phyloP scores from a whole-genome alignment of 2,888 invertebrate species.

The Conomelus anceps region DNA sequence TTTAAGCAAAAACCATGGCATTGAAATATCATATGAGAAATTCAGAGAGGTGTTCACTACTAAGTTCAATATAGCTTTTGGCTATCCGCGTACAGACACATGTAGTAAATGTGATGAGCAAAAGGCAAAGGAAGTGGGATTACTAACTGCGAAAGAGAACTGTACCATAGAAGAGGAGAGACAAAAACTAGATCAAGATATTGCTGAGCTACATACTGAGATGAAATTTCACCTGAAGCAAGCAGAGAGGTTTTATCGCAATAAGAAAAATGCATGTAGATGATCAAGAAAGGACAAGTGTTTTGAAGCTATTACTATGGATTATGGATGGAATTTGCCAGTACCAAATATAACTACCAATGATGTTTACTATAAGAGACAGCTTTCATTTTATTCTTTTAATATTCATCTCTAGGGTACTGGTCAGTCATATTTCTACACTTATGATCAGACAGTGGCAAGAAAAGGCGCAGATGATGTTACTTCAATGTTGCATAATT shows the following conservation, averaged over 20 bases:
- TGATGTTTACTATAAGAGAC: conserved; percentile 13
- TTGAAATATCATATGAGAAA: conserved; percentile 7
- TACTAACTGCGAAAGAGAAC: neutral
- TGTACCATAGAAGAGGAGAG: neutral
- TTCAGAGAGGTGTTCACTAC: neutral
- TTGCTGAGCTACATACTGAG: neutral
- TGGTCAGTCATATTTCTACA: neutral
- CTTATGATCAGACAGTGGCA: conserved; percentile 11
- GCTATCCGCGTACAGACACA: no score
- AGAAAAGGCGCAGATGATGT: conserved; percentile 19
- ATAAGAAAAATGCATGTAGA: conserved; percentile 4
- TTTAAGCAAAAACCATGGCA: neutral
- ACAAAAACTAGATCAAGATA: neutral
- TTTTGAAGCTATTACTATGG: conserved; percentile 4
- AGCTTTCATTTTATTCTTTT: conserved; percentile 3
- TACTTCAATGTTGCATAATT: conserved; percentile 2
- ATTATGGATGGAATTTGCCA: neutral
- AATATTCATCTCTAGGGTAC: conserved; percentile 3
- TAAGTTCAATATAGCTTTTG: no score
- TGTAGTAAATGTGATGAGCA: no score
- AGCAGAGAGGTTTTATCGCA: conserved; percentile 3
- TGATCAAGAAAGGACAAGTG: neutral
- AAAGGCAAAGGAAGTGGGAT: no score
- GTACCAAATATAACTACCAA: conserved; percentile 18
- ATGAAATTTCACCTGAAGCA: neutral